Conservation (phyloP, 2,888 invertebrate genomes). For the Venusia cambrica region DNA sequence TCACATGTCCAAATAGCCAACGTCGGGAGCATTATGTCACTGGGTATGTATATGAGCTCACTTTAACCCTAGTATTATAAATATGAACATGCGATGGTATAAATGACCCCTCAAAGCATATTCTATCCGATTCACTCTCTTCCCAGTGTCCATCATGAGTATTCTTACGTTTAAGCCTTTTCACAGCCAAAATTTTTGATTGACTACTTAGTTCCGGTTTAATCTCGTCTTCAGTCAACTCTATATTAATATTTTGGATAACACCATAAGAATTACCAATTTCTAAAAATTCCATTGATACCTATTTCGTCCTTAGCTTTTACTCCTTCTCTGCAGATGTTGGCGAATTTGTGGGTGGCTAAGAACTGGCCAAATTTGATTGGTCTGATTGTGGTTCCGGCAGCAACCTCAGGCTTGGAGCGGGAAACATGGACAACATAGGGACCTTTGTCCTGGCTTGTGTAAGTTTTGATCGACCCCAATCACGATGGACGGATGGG, state of each 20-base stretch:
- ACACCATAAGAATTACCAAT: neutral
- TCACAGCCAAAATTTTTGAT: neutral
- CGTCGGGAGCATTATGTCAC: slow-evolving; percentile 3
- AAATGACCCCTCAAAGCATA: slow-evolving; percentile 4
- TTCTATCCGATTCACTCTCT: neutral
- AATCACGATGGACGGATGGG: too few relatives aligned
- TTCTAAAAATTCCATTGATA: too few relatives aligned
- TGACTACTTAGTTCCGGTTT: neutral
- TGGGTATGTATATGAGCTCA: neutral
- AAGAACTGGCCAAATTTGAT: too few relatives aligned
- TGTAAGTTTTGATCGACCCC: too few relatives aligned
- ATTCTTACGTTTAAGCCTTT: slow-evolving; percentile 2
- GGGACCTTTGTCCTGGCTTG: too few relatives aligned
- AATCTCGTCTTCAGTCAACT: slow-evolving; percentile 2
- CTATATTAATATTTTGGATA: slow-evolving; percentile 2
- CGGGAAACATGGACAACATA: too few relatives aligned
- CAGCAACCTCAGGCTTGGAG: too few relatives aligned
- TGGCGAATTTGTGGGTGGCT: too few relatives aligned
- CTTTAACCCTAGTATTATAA: neutral
- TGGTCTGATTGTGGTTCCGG: too few relatives aligned
- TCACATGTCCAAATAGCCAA: slow-evolving; percentile 2
- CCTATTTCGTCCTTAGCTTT: too few relatives aligned
- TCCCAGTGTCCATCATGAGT: slow-evolving; percentile 1
- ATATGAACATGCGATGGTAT: slow-evolving; percentile 1
- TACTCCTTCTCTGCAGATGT: too few relatives aligned